Conservation (phyloP, 2,113 vertebrate species). For the Paratilapia polleni region DNA sequence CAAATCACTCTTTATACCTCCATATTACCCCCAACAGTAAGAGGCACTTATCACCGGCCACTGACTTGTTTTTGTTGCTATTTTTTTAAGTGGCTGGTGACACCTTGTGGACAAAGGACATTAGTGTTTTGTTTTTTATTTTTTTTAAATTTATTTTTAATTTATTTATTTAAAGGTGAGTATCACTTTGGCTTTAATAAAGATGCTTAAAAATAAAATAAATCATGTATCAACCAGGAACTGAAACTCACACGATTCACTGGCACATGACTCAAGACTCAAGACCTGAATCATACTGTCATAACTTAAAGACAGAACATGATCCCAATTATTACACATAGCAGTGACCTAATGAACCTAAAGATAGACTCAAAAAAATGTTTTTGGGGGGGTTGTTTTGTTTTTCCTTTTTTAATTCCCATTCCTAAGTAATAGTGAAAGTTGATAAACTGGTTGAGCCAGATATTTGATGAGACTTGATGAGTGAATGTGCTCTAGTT, state of each 20-base stretch:
- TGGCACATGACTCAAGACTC: fast-evolving
- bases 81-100: background rate
- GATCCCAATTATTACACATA: background rate
- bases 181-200: background rate
- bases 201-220: background rate
- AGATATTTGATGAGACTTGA: too few relatives aligned
- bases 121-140: background rate
- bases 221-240: background rate
- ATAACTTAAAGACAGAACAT: background rate
- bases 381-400: too few relatives aligned
- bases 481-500: background rate
- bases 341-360: background rate
- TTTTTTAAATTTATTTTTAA: too few relatives aligned
- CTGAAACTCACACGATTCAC: background rate
- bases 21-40: background rate
- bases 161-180: background rate
- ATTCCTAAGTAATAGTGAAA: background rate
- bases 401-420: background rate
- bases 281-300: background rate
- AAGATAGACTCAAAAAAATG: too few relatives aligned
- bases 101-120: background rate
- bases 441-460: background rate
- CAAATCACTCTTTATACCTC: background rate
- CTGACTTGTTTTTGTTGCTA: background rate
- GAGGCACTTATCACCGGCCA: fast-evolving